Base-by-base conservation (phyloP, 2,113 vertebrate species). In the sheep (Ovis aries) region DNA sequence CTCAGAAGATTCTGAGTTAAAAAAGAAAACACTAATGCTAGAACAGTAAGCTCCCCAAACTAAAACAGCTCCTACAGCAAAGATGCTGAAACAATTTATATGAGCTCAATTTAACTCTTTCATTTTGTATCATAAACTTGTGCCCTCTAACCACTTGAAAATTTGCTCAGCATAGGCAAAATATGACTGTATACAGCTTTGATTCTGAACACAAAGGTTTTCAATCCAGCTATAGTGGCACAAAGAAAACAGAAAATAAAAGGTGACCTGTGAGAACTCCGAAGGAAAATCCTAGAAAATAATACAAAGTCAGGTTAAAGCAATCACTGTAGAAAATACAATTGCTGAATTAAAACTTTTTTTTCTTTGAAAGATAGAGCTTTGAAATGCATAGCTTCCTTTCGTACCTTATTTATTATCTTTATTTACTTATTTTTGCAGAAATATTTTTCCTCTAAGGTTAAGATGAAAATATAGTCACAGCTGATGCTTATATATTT, bases 211-310 rank as follows among this genome's bases (percentile, higher is more conserved):
- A 12, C 21, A n/a, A 48, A 4, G 0, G 3, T 64, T 88, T 96
- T 90, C n/a, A 88, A 25, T 78, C 14, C 85, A 52, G 12, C 9
- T 95, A 33, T 12, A 52, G n/a, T 6, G 8, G 15, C 19, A 60
- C 27, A 92, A 77, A 88, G 12, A 85, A 87, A 80, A 80, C 31
- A 29, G 78, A 96, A 95, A 83, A 40, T 78, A 83, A 87, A 95
- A 82, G 21, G 0, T 85, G 9, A 31, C 11, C 33, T 64, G 2
- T 40, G n/a, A 48, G 82, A 48, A 91, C 36, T 21, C 40, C 10
- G 3, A 88, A 94, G 89, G 43, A 88, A 97, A 96, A 93, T 71
- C 94, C 33, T 94, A 83, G 45, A 92, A 91, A 31, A 15, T 50
- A 81, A 31, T 45, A 88, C 31, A 84, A 81, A 55, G 0, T 83